Base-by-base conservation (phyloP, 2,888 invertebrate species). In the Galerucella pusilla region DNA sequence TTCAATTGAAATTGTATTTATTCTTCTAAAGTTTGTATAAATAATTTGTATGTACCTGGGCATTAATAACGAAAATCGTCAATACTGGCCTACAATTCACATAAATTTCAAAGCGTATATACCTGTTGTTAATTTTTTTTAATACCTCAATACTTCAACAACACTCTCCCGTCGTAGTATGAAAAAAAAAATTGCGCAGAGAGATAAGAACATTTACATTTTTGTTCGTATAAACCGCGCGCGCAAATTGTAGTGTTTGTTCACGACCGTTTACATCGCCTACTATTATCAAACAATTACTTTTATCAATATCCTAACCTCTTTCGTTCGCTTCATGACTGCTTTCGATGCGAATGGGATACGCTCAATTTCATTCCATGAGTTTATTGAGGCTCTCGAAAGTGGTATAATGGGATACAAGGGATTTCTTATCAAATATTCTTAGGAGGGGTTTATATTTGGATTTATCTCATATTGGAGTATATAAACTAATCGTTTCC, bases 231-330 rank as follows among this genome's bases (percentile, higher is more conserved):
- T 75, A 76, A 75, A 71, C 67, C 72, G 71, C 67, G 77, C 77
- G 71, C 67, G 78, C 77, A 86, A 86, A 86, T 86, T 86, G 85
- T 84, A 85, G 85, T 86, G 86, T 85, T 85, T 86, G 85, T 83
- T 85, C 86, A 86, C 86, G 86, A 86, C 83, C 83, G 81, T 80
- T 84, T 82, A 70, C 84, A 85, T 85, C 85, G 82, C 81, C 83
- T 83, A 83, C 84, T 80, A 86, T 86, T 86, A 86, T 86, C 86
- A 87, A 87, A 87, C 86, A 87, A 87, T 87, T 87, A 87, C 87
- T 86, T 86, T 86, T 87, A 87, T 86, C 87, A 86, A 86, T 86
- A 86, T 85, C 83, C 85, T 83, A 84, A 82, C 80, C 84, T 84
- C 82, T 77, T 77, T 73, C 69, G 49, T 66, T 74, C 80, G 80